These are phyloP conservation scores for Drosophila hydei DNA, from an alignment of 1,140 invertebrate genomes.

Conservation along the genomic window DNA sequence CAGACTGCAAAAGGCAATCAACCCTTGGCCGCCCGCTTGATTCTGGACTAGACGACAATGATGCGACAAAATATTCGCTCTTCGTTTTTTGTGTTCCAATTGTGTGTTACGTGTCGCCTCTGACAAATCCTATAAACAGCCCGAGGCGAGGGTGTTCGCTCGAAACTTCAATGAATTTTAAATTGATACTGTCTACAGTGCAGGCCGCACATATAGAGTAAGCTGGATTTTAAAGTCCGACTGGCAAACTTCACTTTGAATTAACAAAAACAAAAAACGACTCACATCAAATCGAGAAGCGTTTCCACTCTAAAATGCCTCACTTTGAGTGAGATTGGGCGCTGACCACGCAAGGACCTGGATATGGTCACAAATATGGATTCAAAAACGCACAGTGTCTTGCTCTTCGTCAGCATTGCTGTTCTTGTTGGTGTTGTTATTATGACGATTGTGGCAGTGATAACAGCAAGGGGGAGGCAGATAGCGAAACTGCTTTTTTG, in stretches of 20 bases:
- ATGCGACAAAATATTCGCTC: slow-evolving; percentile 48
- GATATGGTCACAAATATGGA: slow-evolving; percentile 49
- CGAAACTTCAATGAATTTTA: slow-evolving; percentile 80
- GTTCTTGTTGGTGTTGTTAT: slow-evolving; percentile 37
- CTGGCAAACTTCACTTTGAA: no score
- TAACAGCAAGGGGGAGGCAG: not conserved
- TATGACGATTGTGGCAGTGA: slow-evolving; percentile 22
- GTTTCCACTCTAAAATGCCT: not conserved
- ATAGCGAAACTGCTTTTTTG: slow-evolving; percentile 66
- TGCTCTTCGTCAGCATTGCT: slow-evolving; percentile 56
- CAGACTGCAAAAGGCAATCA: slow-evolving; percentile 72
- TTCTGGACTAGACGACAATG: slow-evolving; percentile 64
- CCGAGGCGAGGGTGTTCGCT: slow-evolving; percentile 46
- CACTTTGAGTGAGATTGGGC: slow-evolving; percentile 7
- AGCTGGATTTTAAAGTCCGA: not conserved
- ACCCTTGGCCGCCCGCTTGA: slow-evolving; percentile 56
- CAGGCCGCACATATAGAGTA: slow-evolving; percentile 28
- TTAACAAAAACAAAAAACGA: no score
- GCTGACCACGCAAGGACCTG: slow-evolving; percentile 24
- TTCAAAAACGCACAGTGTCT: slow-evolving; percentile 69
- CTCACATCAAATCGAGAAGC: not conserved
- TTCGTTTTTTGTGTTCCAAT: slow-evolving; percentile 24
- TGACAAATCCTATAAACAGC: slow-evolving; percentile 77
- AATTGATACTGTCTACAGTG: slow-evolving; percentile 61
- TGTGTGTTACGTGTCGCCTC: slow-evolving; percentile 38